Evolutionary conservation across 2,888 invertebrate genomes (phyloP).

Genomic region (Orchesella flavescens): DNA sequence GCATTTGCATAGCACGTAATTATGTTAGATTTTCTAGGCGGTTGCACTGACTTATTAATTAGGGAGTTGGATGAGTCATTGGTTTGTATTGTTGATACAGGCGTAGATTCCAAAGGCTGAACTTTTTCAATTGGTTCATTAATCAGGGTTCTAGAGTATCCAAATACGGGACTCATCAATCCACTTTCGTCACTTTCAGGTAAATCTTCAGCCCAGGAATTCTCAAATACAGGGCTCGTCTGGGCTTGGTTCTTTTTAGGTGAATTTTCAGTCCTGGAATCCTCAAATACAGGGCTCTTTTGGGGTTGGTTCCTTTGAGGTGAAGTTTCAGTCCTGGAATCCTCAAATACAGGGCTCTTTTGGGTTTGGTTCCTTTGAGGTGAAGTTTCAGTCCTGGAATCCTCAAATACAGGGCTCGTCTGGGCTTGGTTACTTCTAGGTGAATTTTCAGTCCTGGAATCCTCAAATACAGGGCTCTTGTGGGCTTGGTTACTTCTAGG

Average conservation of each 20-base stretch:
- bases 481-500: no score
- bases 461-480: no score
- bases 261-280: background rate
- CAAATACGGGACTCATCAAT: slow-evolving; percentile 27
- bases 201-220: background rate
- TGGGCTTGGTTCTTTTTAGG: background rate
- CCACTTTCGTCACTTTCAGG: background rate
- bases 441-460: no score
- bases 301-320: background rate
- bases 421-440: no score
- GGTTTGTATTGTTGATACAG: no score
- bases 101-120: background rate
- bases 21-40: background rate
- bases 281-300: background rate
- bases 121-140: background rate
- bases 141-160: slow-evolving; percentile 18
- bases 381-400: no score
- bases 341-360: background rate
- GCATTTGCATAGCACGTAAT: slow-evolving; percentile 27
- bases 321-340: background rate
- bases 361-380: background rate
- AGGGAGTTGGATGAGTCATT: no score
- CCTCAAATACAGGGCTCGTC: no score
- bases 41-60: background rate
- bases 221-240: background rate